phyloP scores from a whole-genome alignment of 2,888 invertebrate genomes.

The Trachelus iudaicus region DNA sequence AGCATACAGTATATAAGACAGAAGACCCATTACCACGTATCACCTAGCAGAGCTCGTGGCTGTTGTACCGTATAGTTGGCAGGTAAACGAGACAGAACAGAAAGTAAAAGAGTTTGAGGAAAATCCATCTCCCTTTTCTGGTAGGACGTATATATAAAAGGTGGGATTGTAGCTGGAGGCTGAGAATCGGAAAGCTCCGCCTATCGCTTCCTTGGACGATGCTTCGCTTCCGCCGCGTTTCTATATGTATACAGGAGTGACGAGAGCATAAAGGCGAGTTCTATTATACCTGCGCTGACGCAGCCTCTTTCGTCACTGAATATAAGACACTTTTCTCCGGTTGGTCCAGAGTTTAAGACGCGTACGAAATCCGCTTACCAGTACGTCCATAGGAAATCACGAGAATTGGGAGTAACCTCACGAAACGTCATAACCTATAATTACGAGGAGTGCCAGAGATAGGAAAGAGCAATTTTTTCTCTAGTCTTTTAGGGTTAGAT shows the following conservation, averaged over 20 bases:
- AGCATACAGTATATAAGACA: not conserved
- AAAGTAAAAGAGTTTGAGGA: constrained; percentile 25
- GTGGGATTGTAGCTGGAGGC: constrained; percentile 52
- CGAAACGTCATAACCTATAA: not conserved
- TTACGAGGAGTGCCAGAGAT: no score
- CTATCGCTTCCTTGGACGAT: constrained; percentile 38
- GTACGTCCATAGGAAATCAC: not conserved
- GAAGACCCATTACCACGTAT: not conserved
- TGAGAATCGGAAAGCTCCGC: constrained; percentile 49
- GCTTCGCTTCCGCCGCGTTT: not conserved
- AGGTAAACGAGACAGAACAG: not conserved
- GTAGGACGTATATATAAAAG: constrained; percentile 36
- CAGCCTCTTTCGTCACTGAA: not conserved
- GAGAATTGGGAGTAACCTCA: not conserved
- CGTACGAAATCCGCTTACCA: not conserved
- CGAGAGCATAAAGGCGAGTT: constrained; percentile 4
- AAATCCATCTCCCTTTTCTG: constrained; percentile 20
- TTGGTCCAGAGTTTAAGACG: not conserved
- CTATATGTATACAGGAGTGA: not conserved
- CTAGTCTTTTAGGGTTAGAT: not conserved
- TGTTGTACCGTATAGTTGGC: not conserved
- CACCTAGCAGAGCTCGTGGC: not conserved
- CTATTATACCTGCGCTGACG: constrained; percentile 8
- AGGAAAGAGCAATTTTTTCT: not conserved
- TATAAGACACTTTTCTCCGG: not conserved